A percentile compares a stretch with the other conserved stretches of the same genome.
Conservation (phyloP, 2,888 invertebrate species). For the Drosophila kuntzei region DNA sequence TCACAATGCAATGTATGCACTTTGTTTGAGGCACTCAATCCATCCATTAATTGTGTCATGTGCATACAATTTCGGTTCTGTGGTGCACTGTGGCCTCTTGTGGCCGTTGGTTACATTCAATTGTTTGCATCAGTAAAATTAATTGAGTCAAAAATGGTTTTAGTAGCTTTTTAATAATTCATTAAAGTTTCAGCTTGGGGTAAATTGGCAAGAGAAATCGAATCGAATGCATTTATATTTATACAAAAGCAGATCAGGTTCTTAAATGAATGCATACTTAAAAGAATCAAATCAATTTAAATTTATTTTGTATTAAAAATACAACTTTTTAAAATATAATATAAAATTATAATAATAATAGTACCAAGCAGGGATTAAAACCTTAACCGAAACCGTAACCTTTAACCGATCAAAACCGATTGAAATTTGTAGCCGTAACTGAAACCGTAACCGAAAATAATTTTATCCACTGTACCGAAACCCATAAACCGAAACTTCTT, state of each 20-base stretch:
- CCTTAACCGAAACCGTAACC: no score
- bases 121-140: constrained; percentile 47
- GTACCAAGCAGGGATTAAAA: no score
- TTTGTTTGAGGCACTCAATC: constrained; percentile 22
- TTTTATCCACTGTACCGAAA: no score
- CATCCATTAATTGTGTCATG: constrained; percentile 14
- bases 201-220: constrained; percentile 15
- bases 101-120: constrained; percentile 43
- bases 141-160: constrained; percentile 47
- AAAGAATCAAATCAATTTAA: background rate
- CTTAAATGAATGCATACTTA: background rate
- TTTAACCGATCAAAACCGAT: no score
- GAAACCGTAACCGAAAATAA: no score
- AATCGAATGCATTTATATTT: constrained; percentile 19
- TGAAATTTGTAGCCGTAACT: no score
- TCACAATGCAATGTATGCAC: constrained; percentile 39
- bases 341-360: background rate
- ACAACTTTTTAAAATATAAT: background rate
- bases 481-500: no score
- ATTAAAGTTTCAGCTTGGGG: constrained; percentile 24
- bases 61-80: constrained; percentile 7
- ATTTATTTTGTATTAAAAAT: background rate
- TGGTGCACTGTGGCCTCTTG: constrained; percentile 32
- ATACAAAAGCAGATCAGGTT: background rate
- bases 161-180: constrained; percentile 40